A percentile compares a stretch with the other conserved stretches of the same genome.
phyloP scores from a whole-genome alignment of 2,888 invertebrate genomes.

The Rhagonycha fulva region DNA sequence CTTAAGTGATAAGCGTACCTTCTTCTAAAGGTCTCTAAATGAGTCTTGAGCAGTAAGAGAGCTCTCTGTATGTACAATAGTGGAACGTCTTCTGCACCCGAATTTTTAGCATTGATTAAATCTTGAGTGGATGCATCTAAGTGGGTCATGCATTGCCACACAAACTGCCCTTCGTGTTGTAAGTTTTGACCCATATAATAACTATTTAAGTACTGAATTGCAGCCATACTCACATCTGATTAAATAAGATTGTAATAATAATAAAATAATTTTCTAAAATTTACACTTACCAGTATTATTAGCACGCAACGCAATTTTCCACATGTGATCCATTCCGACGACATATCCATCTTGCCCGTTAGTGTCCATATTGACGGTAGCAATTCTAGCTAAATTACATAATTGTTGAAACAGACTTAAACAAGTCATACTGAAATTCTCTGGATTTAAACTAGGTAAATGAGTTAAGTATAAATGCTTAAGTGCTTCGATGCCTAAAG shows the following conservation, averaged over 20 bases:
- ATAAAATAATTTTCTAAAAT: not conserved
- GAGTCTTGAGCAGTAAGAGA: slow-evolving; percentile 83
- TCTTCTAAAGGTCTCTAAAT: slow-evolving; percentile 88
- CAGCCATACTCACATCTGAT: slow-evolving; percentile 88
- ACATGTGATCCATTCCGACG: slow-evolving; percentile 90
- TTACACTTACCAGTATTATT: slow-evolving; percentile 71
- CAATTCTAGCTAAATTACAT: slow-evolving; percentile 83
- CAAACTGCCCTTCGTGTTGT: slow-evolving; percentile 90
- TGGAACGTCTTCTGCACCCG: slow-evolving; percentile 73
- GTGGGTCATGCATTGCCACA: slow-evolving; percentile 91
- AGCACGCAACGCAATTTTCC: slow-evolving; percentile 91
- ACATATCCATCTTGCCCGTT: slow-evolving; percentile 59
- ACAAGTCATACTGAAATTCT: slow-evolving; percentile 90
- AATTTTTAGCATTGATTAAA: slow-evolving; percentile 55
- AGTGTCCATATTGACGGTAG: slow-evolving; percentile 69
- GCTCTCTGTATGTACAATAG: slow-evolving; percentile 90
- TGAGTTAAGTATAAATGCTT: slow-evolving; percentile 87
- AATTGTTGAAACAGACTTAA: slow-evolving; percentile 89
- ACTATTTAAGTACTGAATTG: slow-evolving; percentile 91
- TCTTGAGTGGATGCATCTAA: slow-evolving; percentile 82
- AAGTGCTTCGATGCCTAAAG: slow-evolving; percentile 83
- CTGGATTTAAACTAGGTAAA: slow-evolving; percentile 85
- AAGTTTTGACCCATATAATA: slow-evolving; percentile 93
- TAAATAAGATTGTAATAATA: slow-evolving; percentile 14
- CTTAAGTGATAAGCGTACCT: slow-evolving; percentile 88